phyloP scores from a whole-genome alignment of 2,888 invertebrate species.

The Callosobruchus maculatus region DNA sequence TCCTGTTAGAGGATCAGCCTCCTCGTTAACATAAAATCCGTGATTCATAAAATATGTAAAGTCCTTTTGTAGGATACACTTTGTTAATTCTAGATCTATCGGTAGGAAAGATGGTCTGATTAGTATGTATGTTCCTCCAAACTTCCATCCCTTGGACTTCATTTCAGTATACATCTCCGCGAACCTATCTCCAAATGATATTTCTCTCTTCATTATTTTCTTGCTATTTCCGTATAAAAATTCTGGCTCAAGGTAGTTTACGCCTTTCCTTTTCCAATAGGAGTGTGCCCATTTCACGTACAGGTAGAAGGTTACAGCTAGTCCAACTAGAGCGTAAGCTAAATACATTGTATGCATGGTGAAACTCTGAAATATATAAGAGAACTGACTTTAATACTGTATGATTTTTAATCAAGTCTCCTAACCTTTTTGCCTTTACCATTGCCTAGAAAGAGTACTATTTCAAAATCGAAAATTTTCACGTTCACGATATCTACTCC shows the following conservation, averaged over 20 bases:
- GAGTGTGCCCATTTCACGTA: slow-evolving; percentile 15
- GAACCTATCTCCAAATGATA: slow-evolving; percentile 13
- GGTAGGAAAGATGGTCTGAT: slow-evolving; percentile 33
- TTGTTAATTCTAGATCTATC: slow-evolving; percentile 31
- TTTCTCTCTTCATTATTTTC: slow-evolving; percentile 20
- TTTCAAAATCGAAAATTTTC: too few relatives aligned
- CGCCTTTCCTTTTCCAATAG: slow-evolving; percentile 34
- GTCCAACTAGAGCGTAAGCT: background rate
- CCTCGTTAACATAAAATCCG: slow-evolving; percentile 56
- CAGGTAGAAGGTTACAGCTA: background rate
- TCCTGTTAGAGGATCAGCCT: slow-evolving; percentile 55
- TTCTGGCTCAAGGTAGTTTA: slow-evolving; percentile 28
- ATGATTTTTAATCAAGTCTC: too few relatives aligned
- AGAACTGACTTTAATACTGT: too few relatives aligned
- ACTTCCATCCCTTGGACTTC: slow-evolving; percentile 11
- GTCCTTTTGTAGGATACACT: slow-evolving; percentile 56
- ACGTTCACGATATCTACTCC: too few relatives aligned
- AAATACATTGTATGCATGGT: background rate
- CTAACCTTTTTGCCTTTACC: too few relatives aligned
- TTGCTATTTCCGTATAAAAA: slow-evolving; percentile 35
- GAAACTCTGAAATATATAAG: background rate
- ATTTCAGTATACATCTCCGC: background rate
- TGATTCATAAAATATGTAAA: slow-evolving; percentile 58
- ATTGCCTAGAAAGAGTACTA: too few relatives aligned
- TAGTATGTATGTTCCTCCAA: slow-evolving; percentile 42